Conservation (phyloP, 2,113 vertebrate genomes). For the Scolopax mira region DNA sequence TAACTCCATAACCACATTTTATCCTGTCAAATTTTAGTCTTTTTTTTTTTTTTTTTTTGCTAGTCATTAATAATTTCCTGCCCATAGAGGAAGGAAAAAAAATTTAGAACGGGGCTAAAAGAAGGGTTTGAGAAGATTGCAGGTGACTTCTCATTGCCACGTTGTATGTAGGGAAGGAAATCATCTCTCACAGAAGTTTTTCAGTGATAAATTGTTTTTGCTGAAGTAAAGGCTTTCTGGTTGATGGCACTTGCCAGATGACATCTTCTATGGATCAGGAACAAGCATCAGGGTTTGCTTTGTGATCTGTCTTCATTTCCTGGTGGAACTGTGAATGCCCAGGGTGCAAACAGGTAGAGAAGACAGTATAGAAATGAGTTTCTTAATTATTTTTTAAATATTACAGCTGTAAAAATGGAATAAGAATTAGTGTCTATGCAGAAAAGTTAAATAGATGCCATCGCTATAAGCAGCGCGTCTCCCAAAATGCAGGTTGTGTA, state of each 20-base stretch:
- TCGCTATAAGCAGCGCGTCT: background rate
- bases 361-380: background rate
- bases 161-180: background rate
- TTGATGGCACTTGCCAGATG: background rate
- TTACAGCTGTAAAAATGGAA: background rate
- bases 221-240: background rate
- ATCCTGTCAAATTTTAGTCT: background rate
- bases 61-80: background rate
- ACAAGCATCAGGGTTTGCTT: background rate
- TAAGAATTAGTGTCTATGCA: background rate
- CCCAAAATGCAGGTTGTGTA: background rate
- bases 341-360: background rate
- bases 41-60: background rate
- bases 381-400: background rate
- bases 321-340: background rate
- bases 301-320: background rate
- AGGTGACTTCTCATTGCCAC: background rate
- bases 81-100: background rate
- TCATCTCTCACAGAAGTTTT: background rate
- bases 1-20: background rate
- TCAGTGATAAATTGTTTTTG: background rate
- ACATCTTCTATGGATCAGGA: rapidly evolving
- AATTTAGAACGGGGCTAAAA: background rate
- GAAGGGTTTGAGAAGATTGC: background rate
- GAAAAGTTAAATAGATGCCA: background rate